Conservation (phyloP, 2,797 vertebrate species). For the Eulemur coronatus region DNA sequence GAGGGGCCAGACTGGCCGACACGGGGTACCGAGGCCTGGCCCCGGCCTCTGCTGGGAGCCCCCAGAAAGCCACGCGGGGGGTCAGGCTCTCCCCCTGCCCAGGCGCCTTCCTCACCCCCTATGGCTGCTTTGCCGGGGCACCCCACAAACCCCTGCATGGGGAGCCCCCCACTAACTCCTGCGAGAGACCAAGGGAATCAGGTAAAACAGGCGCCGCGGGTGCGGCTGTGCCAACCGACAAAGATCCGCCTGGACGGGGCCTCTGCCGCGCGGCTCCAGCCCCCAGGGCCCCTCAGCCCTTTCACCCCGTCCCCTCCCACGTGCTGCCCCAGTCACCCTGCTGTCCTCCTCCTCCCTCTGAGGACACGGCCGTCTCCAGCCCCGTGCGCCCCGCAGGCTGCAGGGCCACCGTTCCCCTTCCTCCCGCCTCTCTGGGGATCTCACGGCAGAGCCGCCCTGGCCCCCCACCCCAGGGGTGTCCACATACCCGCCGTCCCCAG, state of each 20-base stretch:
- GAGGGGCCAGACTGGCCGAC: accelerated
- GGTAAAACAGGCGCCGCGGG: accelerated
- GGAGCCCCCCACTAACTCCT: not conserved
- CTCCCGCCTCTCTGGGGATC: not conserved
- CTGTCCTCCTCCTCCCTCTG: not conserved
- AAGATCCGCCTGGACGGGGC: too few relatives aligned
- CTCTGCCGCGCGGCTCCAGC: accelerated
- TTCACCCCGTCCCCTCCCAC: not conserved
- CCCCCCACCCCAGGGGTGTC: accelerated
- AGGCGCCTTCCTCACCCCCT: accelerated
- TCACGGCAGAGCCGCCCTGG: accelerated
- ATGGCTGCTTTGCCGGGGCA: accelerated
- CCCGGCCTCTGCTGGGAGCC: not conserved
- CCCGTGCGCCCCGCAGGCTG: not conserved
- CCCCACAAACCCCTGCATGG: accelerated
- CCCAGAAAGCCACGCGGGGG: not conserved
- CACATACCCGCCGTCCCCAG: accelerated
- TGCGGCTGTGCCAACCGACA: accelerated
- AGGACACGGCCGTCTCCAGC: accelerated
- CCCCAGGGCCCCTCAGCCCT: accelerated
- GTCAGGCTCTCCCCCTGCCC: not conserved
- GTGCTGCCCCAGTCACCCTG: accelerated
- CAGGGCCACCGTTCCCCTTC: not conserved
- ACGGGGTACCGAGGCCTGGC: not conserved
- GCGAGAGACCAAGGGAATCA: not conserved